Conservation (phyloP, 2,888 invertebrate genomes). For the Ischnus inquisitorius region DNA sequence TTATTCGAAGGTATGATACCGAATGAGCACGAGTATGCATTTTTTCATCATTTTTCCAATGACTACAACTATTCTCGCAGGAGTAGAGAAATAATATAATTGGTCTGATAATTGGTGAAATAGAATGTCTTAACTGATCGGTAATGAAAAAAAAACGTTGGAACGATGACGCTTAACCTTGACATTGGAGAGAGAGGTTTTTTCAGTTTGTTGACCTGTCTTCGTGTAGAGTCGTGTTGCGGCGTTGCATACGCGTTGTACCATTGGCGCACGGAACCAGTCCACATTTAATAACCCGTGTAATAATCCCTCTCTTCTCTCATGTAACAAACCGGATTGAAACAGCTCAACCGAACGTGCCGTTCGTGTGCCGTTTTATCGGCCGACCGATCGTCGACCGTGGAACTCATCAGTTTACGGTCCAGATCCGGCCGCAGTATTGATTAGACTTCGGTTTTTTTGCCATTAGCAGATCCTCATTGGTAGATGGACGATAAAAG, state of each 20-base stretch:
- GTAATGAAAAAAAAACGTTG: not conserved
- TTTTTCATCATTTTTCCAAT: not conserved
- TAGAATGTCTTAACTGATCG: not conserved
- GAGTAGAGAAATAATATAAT: not conserved
- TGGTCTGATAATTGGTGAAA: not conserved
- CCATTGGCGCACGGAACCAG: not conserved
- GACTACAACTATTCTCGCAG: not conserved
- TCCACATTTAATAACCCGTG: not conserved
- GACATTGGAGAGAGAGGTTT: not conserved
- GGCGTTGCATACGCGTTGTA: not conserved
- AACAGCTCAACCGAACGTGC: not conserved
- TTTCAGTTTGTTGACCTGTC: not conserved
- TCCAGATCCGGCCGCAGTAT: not conserved
- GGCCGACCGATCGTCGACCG: not conserved
- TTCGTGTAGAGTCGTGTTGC: not conserved
- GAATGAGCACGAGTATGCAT: not conserved
- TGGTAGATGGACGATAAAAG: not conserved
- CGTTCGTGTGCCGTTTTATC: not conserved
- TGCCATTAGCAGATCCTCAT: not conserved
- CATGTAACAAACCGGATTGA: conserved; percentile 13
- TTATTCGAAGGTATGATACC: not conserved
- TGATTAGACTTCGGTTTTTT: not conserved
- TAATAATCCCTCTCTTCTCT: not conserved
- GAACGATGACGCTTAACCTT: conserved; percentile 2
- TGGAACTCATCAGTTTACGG: not conserved